Evolutionary conservation across 1,140 invertebrate genomes (phyloP).

Genomic region (Oscheius sp.): DNA sequence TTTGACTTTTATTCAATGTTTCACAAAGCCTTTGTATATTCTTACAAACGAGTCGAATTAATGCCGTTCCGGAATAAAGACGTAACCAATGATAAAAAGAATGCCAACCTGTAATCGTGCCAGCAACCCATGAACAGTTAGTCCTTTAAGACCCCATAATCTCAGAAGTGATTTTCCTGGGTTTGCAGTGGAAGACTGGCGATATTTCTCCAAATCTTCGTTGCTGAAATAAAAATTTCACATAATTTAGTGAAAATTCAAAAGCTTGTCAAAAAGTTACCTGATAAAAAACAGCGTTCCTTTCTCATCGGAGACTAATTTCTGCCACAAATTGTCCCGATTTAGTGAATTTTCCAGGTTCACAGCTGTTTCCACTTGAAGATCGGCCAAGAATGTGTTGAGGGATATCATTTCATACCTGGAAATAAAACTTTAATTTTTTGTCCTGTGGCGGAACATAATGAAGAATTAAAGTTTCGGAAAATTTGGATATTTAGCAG

Average conservation of each 20-base stretch:
- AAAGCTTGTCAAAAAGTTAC: constrained; percentile 37
- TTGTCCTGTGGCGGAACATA: too few species aligned
- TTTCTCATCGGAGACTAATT: constrained; percentile 43
- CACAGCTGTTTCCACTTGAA: constrained; percentile 43
- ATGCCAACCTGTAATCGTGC: constrained; percentile 24
- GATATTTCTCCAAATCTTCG: not conserved
- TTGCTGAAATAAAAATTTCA: not conserved
- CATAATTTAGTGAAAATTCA: not conserved
- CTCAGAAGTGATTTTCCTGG: constrained; percentile 48
- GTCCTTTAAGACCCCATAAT: constrained; percentile 55
- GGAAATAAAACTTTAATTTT: too few species aligned
- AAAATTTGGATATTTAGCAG: too few species aligned
- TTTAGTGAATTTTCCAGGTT: constrained; percentile 44
- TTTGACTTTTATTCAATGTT: too few species aligned
- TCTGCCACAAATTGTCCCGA: constrained; percentile 45
- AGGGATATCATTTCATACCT: constrained; percentile 21
- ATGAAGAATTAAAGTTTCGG: too few species aligned
- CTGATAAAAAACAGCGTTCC: constrained; percentile 46
- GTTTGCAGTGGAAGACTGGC: constrained; percentile 40
- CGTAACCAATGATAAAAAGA: too few species aligned
- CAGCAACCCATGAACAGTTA: constrained; percentile 50
- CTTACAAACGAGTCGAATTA: too few species aligned
- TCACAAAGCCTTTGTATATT: constrained; percentile 28
- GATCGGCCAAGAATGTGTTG: constrained; percentile 52
- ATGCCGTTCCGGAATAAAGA: too few species aligned